phyloP scores from a whole-genome alignment of 64 coral and sea anemone species.

The Stichodactyla mertensii region DNA sequence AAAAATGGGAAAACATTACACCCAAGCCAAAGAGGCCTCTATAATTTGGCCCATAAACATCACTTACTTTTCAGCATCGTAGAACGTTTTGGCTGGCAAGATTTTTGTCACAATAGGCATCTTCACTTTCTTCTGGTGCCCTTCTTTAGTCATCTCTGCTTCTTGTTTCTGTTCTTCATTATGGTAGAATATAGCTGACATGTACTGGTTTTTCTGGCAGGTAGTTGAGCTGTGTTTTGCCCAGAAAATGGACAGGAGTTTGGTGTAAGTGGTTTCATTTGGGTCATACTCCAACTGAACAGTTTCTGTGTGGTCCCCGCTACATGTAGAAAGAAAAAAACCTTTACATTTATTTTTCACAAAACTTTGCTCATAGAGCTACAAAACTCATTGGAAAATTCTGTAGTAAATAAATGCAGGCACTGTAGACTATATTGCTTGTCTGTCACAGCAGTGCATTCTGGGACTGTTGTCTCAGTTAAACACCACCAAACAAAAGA shows the following conservation, averaged over 20 bases:
- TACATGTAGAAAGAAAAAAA: background rate
- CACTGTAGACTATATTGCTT: no score
- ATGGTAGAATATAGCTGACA: constrained; percentile 97
- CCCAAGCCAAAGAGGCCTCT: no score
- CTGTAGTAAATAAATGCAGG: no score
- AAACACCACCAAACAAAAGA: no score
- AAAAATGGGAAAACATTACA: no score
- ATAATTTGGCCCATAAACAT: background rate
- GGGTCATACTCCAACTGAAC: constrained; percentile 89
- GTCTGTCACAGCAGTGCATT: no score
- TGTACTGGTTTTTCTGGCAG: constrained; percentile 73
- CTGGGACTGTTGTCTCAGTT: no score
- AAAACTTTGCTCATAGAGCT: background rate
- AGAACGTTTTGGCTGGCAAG: constrained; percentile 79
- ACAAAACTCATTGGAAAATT: no score
- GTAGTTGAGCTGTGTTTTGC: constrained; percentile 68
- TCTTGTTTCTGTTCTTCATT: constrained; percentile 74
- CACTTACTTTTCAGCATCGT: constrained; percentile 97
- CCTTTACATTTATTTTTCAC: background rate
- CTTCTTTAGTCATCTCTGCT: constrained; percentile 68
- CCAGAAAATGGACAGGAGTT: constrained; percentile 83
- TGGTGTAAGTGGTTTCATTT: constrained; percentile 66
- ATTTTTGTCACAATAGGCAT: constrained; percentile 81
- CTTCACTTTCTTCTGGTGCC: constrained; percentile 58
- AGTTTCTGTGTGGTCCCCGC: constrained; percentile 96